phyloP scores from a whole-genome alignment of 2,888 invertebrate species.

The Drosophila colorata region DNA sequence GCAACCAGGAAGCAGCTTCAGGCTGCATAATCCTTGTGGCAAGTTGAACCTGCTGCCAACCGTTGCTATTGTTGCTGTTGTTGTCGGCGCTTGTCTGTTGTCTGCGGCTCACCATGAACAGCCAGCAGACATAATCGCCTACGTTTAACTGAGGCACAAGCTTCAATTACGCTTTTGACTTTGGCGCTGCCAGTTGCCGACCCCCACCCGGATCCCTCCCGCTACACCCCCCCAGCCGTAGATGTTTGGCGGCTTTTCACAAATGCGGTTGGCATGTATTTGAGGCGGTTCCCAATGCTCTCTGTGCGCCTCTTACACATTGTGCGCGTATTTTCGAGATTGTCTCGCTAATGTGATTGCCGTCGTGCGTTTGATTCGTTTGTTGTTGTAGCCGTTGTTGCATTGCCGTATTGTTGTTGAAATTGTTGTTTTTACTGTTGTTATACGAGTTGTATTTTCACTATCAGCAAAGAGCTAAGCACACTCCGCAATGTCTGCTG shows the following conservation, averaged over 20 bases:
- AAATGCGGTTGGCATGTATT: constrained; percentile 41
- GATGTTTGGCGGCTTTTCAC: constrained; percentile 60
- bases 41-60: constrained; percentile 53
- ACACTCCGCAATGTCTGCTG: not conserved
- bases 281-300: constrained; percentile 50
- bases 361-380: constrained; percentile 37
- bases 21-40: constrained; percentile 66
- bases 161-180: constrained; percentile 76
- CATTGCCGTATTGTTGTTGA: not conserved
- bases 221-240: not conserved
- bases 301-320: constrained; percentile 40
- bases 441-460: constrained; percentile 43
- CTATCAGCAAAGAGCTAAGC: constrained; percentile 37
- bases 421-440: constrained; percentile 15
- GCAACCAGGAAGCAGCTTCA: constrained; percentile 69
- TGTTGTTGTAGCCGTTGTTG: constrained; percentile 7
- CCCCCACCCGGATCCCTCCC: not conserved
- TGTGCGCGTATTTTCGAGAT: constrained; percentile 41
- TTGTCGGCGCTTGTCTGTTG: constrained; percentile 17
- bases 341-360: constrained; percentile 44
- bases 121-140: constrained; percentile 71
- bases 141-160: constrained; percentile 71
- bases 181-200: constrained; percentile 38
- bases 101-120: constrained; percentile 56
- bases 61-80: constrained; percentile 15